phyloP scores from a whole-genome alignment of 2,888 invertebrate genomes.

The Amaurobius ferox region DNA sequence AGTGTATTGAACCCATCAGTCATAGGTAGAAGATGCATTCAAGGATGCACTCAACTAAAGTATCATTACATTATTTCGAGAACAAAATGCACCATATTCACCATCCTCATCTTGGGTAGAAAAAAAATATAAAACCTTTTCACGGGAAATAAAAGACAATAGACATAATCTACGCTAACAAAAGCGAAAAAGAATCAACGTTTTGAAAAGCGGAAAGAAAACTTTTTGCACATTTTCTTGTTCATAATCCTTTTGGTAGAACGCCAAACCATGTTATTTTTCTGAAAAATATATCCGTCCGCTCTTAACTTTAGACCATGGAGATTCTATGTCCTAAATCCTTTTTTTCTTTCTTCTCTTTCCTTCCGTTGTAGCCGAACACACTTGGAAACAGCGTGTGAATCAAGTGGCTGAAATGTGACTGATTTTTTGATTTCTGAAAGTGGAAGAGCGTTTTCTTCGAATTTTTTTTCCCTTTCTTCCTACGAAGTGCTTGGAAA shows the following conservation, averaged over 20 bases:
- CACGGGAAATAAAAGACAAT: no score
- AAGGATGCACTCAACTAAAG: no score
- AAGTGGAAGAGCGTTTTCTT: not conserved
- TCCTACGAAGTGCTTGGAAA: not conserved
- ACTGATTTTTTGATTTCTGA: not conserved
- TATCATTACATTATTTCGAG: no score
- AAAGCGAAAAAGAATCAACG: no score
- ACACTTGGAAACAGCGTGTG: not conserved
- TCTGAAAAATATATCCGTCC: not conserved
- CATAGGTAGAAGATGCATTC: no score
- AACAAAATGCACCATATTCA: no score
- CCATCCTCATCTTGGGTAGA: no score
- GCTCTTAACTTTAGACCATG: not conserved
- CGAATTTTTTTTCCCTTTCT: not conserved
- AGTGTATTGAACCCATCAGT: no score
- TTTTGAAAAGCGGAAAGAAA: not conserved
- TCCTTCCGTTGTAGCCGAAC: not conserved
- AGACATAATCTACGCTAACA: not conserved
- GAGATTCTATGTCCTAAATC: not conserved
- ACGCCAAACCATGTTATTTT: not conserved
- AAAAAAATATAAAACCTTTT: no score
- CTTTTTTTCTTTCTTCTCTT: not conserved
- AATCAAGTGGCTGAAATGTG: conserved; percentile 5
- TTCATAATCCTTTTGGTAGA: conserved; percentile 1
- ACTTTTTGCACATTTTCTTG: not conserved